phyloP scores from a whole-genome alignment of 2,888 invertebrate genomes.

The Cancer borealis region DNA sequence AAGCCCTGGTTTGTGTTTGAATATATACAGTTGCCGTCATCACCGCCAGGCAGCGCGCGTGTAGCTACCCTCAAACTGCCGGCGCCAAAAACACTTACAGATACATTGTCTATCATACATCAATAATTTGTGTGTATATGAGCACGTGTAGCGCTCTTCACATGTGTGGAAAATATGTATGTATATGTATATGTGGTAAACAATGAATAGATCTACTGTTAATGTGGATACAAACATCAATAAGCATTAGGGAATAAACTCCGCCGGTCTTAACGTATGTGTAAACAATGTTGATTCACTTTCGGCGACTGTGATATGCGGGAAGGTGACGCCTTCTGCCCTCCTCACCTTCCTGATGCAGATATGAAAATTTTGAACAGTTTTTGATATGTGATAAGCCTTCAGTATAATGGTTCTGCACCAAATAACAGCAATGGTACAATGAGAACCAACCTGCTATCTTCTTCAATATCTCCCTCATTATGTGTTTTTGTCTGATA shows the following conservation, averaged over 20 bases:
- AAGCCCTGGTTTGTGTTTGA: conserved; percentile 73
- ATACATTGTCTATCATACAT: neutral
- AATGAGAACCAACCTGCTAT: neutral
- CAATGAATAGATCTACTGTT: neutral
- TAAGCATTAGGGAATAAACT: neutral
- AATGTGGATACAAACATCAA: neutral
- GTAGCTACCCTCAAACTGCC: neutral
- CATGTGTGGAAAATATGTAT: neutral
- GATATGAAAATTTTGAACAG: neutral
- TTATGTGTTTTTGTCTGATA: neutral
- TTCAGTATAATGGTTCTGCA: neutral
- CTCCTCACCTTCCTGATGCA: neutral
- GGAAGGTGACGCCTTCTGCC: neutral
- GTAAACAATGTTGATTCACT: neutral
- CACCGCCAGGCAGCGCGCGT: neutral
- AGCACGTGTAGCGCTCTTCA: neutral
- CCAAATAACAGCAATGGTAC: neutral
- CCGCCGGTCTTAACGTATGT: neutral
- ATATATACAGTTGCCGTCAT: conserved; percentile 55
- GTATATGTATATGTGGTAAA: neutral
- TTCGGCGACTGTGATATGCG: neutral
- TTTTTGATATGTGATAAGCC: conserved; percentile 4
- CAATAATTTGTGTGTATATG: neutral
- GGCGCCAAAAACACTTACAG: neutral
- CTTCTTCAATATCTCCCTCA: neutral